phyloP scores from a whole-genome alignment of 2,888 invertebrate genomes.

The Volucella inanis region DNA sequence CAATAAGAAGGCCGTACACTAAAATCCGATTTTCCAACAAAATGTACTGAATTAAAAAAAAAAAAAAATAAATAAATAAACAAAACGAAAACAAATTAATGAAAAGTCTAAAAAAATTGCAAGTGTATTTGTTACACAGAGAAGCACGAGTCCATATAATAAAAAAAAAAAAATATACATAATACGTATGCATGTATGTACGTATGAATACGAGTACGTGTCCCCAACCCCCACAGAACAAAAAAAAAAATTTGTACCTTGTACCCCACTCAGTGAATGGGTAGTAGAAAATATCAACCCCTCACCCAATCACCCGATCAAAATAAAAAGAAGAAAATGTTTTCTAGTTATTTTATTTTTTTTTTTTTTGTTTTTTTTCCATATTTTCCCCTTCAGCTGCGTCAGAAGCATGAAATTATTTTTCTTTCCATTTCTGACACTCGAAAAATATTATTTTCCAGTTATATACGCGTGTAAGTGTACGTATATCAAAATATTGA shows the following conservation, averaged over 20 bases:
- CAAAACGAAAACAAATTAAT: constrained; percentile 69
- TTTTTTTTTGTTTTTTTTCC: constrained; percentile 67
- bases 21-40: constrained; percentile 74
- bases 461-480: constrained; percentile 78
- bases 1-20: constrained; percentile 75
- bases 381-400: constrained; percentile 77
- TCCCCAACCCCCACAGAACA: constrained; percentile 10
- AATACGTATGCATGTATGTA: constrained; percentile 16
- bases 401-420: constrained; percentile 81
- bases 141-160: constrained; percentile 65
- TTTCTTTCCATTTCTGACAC: constrained; percentile 83
- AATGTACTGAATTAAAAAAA: constrained; percentile 51
- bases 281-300: constrained; percentile 56
- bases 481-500: constrained; percentile 81
- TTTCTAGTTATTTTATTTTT: constrained; percentile 42
- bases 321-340: constrained; percentile 60
- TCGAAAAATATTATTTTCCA: constrained; percentile 82
- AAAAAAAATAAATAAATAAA: constrained; percentile 34
- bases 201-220: neutral
- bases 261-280: constrained; percentile 48
- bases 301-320: constrained; percentile 51
- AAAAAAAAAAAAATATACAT: constrained; percentile 60
- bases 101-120: constrained; percentile 72
- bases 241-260: constrained; percentile 43
- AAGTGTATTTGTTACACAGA: constrained; percentile 62